Evolutionary conservation across 1,140 invertebrate genomes (phyloP).

Genomic region (Mamestra configurata): DNA sequence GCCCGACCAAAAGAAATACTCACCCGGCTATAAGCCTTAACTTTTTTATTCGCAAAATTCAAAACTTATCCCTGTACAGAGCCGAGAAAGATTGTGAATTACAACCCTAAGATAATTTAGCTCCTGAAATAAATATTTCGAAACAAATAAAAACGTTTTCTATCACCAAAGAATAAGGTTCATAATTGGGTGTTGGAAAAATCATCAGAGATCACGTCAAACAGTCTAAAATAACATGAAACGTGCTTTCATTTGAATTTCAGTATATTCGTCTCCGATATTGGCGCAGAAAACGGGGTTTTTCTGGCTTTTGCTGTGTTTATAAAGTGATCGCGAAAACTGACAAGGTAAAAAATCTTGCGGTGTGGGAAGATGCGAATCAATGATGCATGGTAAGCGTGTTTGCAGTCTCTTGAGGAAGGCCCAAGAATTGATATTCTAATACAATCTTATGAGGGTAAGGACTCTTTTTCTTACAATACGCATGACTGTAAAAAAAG

Average conservation of each 20-base stretch:
- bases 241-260: conserved; percentile 51
- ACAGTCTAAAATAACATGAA: conserved; percentile 41
- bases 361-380: background rate
- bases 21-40: conserved; percentile 19
- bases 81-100: conserved; percentile 43
- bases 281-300: conserved; percentile 22
- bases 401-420: background rate
- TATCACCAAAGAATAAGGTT: background rate
- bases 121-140: conserved; percentile 29
- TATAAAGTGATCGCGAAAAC: conserved; percentile 21
- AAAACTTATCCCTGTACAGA: conserved; percentile 32
- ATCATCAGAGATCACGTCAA: conserved; percentile 40
- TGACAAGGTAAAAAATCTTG: conserved; percentile 4
- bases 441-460: too few relatives aligned
- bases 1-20: background rate
- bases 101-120: conserved; percentile 44
- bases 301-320: conserved; percentile 1
- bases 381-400: conserved; percentile 22
- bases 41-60: conserved; percentile 46
- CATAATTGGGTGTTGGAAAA: background rate
- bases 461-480: background rate
- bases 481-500: background rate
- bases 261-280: conserved; percentile 37
- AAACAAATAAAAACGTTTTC: background rate
- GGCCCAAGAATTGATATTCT: too few relatives aligned